Evolutionary conservation across 2,113 vertebrate genomes (phyloP).

Genomic region (Corythornis vintsioides): DNA sequence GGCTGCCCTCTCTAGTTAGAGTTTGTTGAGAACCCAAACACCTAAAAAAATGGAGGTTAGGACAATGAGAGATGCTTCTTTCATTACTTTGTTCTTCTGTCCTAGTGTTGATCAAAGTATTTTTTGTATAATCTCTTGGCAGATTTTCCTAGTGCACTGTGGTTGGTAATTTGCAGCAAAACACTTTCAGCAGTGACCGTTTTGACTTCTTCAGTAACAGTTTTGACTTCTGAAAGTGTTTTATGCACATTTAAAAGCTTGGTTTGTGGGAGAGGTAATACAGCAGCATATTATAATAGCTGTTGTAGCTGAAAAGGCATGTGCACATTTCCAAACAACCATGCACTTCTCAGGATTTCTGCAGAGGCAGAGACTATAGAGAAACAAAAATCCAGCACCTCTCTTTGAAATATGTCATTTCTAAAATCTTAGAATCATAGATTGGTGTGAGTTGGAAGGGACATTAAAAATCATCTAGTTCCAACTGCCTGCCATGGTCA

Average conservation of each 20-base stretch:
- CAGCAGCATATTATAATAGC: background rate
- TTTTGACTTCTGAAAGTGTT: background rate
- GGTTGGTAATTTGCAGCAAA: background rate
- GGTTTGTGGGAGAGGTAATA: background rate
- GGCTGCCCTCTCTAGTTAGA: background rate
- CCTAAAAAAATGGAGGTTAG: background rate
- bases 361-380: background rate
- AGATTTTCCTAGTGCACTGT: background rate
- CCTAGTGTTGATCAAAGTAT: background rate
- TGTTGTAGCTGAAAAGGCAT: background rate
- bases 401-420: background rate
- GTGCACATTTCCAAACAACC: background rate
- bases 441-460: too few relatives aligned
- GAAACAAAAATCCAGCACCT: background rate
- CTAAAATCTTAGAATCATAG: background rate
- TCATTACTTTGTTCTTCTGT: background rate
- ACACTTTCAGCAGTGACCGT: background rate
- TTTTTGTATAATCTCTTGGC: background rate
- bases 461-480: too few relatives aligned
- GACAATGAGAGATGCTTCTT: background rate
- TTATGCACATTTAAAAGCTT: slow-evolving; percentile 5
- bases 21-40: background rate
- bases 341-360: background rate
- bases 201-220: too few relatives aligned
- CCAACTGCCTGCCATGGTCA: too few relatives aligned